These are phyloP conservation scores for Platycercus adscitus DNA, from an alignment of 2,113 vertebrate genomes.

Conservation along the genomic window DNA sequence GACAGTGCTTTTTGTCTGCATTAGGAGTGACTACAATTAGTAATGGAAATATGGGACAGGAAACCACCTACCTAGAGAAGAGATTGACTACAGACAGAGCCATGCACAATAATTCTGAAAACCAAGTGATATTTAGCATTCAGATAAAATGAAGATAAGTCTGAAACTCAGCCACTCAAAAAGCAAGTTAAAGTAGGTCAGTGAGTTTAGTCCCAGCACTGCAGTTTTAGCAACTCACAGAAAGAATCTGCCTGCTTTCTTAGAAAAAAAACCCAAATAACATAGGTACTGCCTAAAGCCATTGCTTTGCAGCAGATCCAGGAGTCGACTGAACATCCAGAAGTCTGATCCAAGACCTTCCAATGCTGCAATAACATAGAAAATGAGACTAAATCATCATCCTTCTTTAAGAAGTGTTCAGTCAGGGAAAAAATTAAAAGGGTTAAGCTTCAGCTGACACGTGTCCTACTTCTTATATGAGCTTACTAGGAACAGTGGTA, in stretches of 20 bases:
- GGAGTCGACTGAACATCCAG: background rate
- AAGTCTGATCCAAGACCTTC: slow-evolving; percentile 36
- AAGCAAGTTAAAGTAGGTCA: slow-evolving; percentile 56
- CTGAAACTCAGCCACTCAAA: slow-evolving; percentile 24
- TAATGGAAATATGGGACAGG: slow-evolving; percentile 35
- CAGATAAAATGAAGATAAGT: slow-evolving; percentile 38
- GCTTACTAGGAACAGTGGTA: background rate
- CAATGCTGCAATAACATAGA: background rate
- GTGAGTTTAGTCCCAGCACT: slow-evolving; percentile 26
- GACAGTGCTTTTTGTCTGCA: background rate
- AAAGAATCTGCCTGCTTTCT: slow-evolving; percentile 53
- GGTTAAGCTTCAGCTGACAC: slow-evolving; percentile 46
- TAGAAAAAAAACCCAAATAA: background rate
- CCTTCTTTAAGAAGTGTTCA: slow-evolving; percentile 14
- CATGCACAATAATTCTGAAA: slow-evolving; percentile 36
- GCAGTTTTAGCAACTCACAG: slow-evolving; percentile 13
- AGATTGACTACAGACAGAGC: background rate
- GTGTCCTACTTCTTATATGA: background rate
- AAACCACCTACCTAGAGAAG: slow-evolving; percentile 34
- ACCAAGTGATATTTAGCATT: background rate
- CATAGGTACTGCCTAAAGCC: slow-evolving; percentile 43
- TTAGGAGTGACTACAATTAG: background rate
- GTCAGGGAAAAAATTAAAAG: slow-evolving; percentile 34
- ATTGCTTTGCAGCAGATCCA: slow-evolving; percentile 28
- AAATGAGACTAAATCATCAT: slow-evolving; percentile 27